phyloP scores from a whole-genome alignment of 1,140 invertebrate species.

The Copidosoma floridanum region DNA sequence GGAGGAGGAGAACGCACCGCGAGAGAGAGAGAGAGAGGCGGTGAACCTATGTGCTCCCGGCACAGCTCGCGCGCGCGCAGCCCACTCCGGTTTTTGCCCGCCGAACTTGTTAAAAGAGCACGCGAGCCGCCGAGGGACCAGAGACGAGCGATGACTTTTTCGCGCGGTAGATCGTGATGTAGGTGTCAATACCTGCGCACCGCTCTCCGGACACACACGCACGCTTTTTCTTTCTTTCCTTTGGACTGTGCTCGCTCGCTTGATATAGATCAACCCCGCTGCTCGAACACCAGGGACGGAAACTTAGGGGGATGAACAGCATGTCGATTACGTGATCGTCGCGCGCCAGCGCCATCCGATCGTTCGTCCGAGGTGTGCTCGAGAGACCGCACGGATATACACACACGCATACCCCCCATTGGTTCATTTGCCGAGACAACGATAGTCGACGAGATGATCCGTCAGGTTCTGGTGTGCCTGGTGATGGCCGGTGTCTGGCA shows the following conservation, averaged over 20 bases:
- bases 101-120: conserved; percentile 30
- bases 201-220: background rate
- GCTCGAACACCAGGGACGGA: too few species aligned
- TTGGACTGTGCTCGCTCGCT: too few species aligned
- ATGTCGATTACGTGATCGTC: conserved; percentile 18
- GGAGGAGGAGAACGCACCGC: too few species aligned
- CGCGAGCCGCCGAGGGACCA: conserved; percentile 22
- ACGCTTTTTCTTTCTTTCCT: too few species aligned
- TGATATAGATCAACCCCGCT: too few species aligned
- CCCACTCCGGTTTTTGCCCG: conserved; percentile 27
- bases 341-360: background rate
- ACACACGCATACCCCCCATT: too few species aligned
- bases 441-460: too few species aligned
- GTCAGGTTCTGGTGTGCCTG: background rate
- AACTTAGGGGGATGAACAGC: too few species aligned
- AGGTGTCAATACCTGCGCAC: background rate
- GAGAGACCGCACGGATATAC: too few species aligned
- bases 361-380: background rate
- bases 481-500: background rate
- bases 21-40: conserved; percentile 11
- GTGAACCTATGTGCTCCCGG: conserved; percentile 11
- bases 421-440: too few species aligned
- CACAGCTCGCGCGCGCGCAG: conserved; percentile 19
- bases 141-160: conserved; percentile 30
- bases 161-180: conserved; percentile 23